These are phyloP conservation scores for Meganola albula DNA, from an alignment of 2,888 invertebrate genomes.

Conservation along the genomic window DNA sequence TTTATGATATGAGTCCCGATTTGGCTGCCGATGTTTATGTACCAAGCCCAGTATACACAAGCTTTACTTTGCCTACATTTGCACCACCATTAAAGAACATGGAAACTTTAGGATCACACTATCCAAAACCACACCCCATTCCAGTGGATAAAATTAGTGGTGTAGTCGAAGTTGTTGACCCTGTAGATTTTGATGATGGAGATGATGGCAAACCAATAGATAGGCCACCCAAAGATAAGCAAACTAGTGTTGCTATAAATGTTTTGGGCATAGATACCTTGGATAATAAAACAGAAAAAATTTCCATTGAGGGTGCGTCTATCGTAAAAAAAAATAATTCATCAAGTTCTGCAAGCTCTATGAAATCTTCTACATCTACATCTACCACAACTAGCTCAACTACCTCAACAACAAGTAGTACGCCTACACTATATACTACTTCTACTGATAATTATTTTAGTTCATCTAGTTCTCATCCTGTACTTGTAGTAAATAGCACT, in stretches of 20 bases:
- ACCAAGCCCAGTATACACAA: slow-evolving; percentile 79
- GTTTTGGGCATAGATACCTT: slow-evolving; percentile 52
- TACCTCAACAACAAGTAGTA: slow-evolving; percentile 8
- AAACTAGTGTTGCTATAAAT: slow-evolving; percentile 62
- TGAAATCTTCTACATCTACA: slow-evolving; percentile 21
- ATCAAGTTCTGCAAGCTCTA: slow-evolving; percentile 22
- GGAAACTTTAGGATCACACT: slow-evolving; percentile 79
- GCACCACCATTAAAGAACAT: slow-evolving; percentile 78
- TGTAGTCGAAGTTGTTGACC: slow-evolving; percentile 50
- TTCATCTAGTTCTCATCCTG: slow-evolving; percentile 20
- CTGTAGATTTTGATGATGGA: slow-evolving; percentile 35
- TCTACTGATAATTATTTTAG: too few relatives aligned
- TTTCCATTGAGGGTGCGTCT: slow-evolving; percentile 65
- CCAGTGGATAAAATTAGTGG: slow-evolving; percentile 81
- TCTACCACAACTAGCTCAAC: slow-evolving; percentile 20
- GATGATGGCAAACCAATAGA: slow-evolving; percentile 63
- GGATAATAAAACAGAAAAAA: slow-evolving; percentile 57
- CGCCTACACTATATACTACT: slow-evolving; percentile 13
- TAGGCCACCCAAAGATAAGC: slow-evolving; percentile 70
- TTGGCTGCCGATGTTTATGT: slow-evolving; percentile 56
- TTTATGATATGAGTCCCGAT: slow-evolving; percentile 51
- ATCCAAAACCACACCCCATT: slow-evolving; percentile 81
- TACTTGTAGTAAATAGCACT: slow-evolving; percentile 22
- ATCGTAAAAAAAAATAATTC: slow-evolving; percentile 60
- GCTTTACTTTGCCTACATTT: slow-evolving; percentile 82